phyloP scores from a whole-genome alignment of 2,113 vertebrate species.

The Oryzias woworae region DNA sequence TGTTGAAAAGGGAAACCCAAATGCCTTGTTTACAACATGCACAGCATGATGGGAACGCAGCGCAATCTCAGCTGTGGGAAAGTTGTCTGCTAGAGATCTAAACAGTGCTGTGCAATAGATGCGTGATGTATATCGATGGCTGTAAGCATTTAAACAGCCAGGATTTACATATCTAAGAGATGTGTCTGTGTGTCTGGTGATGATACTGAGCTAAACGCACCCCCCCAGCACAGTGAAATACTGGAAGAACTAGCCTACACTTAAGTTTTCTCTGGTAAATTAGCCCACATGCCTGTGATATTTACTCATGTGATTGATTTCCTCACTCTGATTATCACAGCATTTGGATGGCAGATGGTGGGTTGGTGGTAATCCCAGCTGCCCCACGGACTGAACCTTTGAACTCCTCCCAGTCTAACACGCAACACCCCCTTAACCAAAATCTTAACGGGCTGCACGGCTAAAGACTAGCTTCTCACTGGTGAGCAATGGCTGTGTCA shows the following conservation, averaged over 20 bases:
- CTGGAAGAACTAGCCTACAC: background rate
- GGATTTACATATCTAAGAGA: no score
- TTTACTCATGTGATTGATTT: conserved; percentile 71
- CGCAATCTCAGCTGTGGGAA: no score
- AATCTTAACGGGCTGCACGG: conserved; percentile 37
- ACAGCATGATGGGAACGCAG: no score
- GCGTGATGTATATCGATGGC: no score
- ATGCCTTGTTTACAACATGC: no score
- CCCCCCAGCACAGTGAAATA: conserved; percentile 3
- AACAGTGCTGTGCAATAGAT: no score
- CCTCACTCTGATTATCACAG: conserved; percentile 59
- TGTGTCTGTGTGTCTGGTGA: no score
- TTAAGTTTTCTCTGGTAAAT: conserved; percentile 26
- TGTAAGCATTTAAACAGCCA: no score
- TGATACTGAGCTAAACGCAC: no score
- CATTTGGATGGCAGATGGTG: conserved; percentile 68
- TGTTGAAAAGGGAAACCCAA: no score
- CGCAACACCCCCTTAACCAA: conserved; percentile 7
- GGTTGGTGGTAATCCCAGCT: conserved; percentile 62
- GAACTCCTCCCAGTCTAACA: conserved; percentile 40
- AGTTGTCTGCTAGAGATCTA: no score
- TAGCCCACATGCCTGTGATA: conserved; percentile 50
- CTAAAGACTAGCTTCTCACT: conserved; percentile 60
- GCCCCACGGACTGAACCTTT: conserved; percentile 58
- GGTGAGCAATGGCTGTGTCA: conserved; percentile 67